phyloP scores from a whole-genome alignment of 2,888 invertebrate genomes.

The Ganaspis brasiliensis region DNA sequence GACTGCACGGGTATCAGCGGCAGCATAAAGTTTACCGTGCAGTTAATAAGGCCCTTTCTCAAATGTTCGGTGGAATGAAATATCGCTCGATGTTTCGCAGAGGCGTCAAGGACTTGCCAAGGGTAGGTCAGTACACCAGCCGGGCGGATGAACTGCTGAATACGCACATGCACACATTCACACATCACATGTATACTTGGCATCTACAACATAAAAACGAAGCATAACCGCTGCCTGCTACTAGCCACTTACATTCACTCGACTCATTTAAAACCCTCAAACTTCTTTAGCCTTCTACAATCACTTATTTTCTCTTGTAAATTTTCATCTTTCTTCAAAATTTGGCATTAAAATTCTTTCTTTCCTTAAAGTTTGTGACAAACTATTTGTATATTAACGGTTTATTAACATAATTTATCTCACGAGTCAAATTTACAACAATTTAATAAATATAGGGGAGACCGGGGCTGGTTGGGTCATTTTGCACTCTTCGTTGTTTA shows the following conservation, averaged over 20 bases:
- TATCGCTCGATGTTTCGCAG: slow-evolving; percentile 43
- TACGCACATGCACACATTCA: slow-evolving; percentile 2
- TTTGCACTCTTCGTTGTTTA: no score
- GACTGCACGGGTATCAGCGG: slow-evolving; percentile 8
- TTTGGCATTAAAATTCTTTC: no score
- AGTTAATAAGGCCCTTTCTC: slow-evolving; percentile 35
- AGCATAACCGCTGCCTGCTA: background rate
- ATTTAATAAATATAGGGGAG: no score
- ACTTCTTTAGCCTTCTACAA: background rate
- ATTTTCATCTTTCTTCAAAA: no score
- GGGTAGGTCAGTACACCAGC: slow-evolving; percentile 51
- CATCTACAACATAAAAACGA: background rate
- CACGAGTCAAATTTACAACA: no score
- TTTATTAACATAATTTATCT: no score
- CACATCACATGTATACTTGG: background rate
- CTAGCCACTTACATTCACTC: slow-evolving; percentile 9
- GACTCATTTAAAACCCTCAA: slow-evolving; percentile 4
- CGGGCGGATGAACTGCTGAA: slow-evolving; percentile 35
- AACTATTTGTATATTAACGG: no score
- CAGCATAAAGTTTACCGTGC: slow-evolving; percentile 5
- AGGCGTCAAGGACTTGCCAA: slow-evolving; percentile 49
- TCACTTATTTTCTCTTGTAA: slow-evolving; percentile 8
- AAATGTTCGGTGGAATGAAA: slow-evolving; percentile 46
- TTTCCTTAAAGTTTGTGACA: no score
- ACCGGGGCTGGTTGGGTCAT: no score